Evolutionary conservation across 1,140 invertebrate genomes (phyloP).

Genomic region (Thaumetopoea pityocampa): DNA sequence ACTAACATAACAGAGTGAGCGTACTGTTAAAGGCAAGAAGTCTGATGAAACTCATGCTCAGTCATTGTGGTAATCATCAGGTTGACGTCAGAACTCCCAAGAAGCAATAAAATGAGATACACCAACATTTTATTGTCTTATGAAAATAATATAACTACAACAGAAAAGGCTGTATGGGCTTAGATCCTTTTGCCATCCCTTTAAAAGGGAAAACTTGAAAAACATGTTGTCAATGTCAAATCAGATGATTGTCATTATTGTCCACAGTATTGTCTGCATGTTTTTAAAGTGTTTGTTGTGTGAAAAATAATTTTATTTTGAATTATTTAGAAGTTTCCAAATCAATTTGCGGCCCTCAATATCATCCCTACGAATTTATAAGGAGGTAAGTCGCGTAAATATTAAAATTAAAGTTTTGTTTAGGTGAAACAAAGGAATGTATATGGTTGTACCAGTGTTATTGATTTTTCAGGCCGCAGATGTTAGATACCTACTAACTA

Average conservation of each 20-base stretch:
- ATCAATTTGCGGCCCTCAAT: conserved; percentile 4
- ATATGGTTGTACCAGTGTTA: conserved; percentile 32
- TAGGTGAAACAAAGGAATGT: conserved; percentile 8
- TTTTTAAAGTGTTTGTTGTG: conserved; percentile 21
- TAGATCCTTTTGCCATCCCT: too few relatives aligned
- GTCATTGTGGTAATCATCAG: too few relatives aligned
- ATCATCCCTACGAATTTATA: conserved; percentile 9
- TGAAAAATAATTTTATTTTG: conserved; percentile 25
- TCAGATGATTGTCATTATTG: conserved; percentile 27
- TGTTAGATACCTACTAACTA: conserved; percentile 17
- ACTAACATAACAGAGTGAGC: too few relatives aligned
- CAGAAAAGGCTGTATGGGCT: too few relatives aligned
- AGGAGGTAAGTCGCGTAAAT: conserved; percentile 25
- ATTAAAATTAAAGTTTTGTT: conserved; percentile 4
- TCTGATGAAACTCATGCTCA: too few relatives aligned
- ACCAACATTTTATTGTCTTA: too few relatives aligned
- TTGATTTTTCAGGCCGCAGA: conserved; percentile 46
- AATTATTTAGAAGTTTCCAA: conserved; percentile 10
- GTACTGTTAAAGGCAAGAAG: too few relatives aligned
- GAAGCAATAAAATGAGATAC: too few relatives aligned
- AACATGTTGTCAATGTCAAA: conserved; percentile 23
- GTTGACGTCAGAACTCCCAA: too few relatives aligned
- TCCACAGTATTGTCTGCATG: too few relatives aligned
- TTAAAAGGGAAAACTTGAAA: too few relatives aligned
- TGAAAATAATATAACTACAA: too few relatives aligned